These are phyloP conservation scores for Blastobasis lacticolella DNA, from an alignment of 2,888 invertebrate species.

Conservation along the genomic window DNA sequence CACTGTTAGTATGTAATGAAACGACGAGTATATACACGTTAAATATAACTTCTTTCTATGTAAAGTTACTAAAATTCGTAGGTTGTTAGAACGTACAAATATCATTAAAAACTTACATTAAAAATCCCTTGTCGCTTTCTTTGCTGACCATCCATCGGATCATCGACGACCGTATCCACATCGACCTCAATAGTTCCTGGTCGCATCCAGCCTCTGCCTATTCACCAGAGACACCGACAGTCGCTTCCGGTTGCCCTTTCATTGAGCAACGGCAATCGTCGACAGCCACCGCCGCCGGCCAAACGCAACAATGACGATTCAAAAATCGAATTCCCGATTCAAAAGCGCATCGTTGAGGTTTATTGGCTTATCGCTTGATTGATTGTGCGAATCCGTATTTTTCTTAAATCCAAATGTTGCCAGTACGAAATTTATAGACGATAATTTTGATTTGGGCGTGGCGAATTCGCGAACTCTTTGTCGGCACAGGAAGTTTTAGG, in stretches of 20 bases:
- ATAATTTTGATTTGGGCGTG: conserved; percentile 73
- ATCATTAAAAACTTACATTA: too few relatives aligned
- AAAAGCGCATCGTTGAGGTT: conserved; percentile 75
- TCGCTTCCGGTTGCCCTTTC: conserved; percentile 66
- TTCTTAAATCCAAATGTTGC: conserved; percentile 29
- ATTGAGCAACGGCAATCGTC: conserved; percentile 56
- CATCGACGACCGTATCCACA: conserved; percentile 29
- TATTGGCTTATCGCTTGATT: conserved; percentile 75
- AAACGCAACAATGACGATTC: conserved; percentile 57
- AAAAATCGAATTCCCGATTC: conserved; percentile 69
- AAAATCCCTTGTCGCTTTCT: conserved; percentile 11
- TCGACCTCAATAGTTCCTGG: conserved; percentile 60
- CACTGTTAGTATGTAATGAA: too few relatives aligned
- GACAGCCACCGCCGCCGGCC: conserved; percentile 49
- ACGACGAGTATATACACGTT: too few relatives aligned
- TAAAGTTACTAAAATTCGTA: too few relatives aligned
- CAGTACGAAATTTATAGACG: conserved; percentile 37
- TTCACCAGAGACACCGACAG: conserved; percentile 59
- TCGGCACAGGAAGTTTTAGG: conserved; percentile 60
- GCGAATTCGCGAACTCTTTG: conserved; percentile 57
- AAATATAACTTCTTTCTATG: too few relatives aligned
- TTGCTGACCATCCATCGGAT: conserved; percentile 29
- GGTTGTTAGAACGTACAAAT: too few relatives aligned
- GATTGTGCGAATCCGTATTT: conserved; percentile 67
- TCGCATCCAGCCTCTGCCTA: conserved; percentile 39